Percentiles rank a stretch among this genome's conserved stretches.
phyloP scores from a whole-genome alignment of 1,140 invertebrate genomes.

The Monomorium pharaonis region DNA sequence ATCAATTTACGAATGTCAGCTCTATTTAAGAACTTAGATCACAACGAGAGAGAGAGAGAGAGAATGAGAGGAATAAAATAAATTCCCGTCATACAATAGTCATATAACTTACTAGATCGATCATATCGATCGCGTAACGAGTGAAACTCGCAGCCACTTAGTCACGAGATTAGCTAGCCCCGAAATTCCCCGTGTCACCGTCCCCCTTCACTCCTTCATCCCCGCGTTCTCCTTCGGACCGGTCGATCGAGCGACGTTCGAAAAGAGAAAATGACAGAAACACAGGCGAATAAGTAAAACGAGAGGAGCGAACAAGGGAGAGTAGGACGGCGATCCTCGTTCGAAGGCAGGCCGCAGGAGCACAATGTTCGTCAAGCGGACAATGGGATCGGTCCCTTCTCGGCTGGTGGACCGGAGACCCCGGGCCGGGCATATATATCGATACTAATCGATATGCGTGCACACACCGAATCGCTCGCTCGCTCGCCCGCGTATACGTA shows the following conservation, averaged over 20 bases:
- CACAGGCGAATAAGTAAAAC: constrained; percentile 40
- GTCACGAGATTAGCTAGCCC: constrained; percentile 68
- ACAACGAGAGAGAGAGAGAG: background rate
- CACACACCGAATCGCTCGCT: constrained; percentile 34
- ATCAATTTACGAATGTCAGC: background rate
- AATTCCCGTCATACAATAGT: background rate
- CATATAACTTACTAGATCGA: constrained; percentile 23
- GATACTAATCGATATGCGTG: constrained; percentile 76
- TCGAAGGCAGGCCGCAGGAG: constrained; percentile 65
- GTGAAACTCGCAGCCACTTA: constrained; percentile 61
- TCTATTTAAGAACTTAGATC: background rate
- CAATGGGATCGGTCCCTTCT: constrained; percentile 72
- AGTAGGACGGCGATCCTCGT: constrained; percentile 25
- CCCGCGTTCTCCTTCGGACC: background rate
- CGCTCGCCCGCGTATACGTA: constrained; percentile 5
- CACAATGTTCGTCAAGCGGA: constrained; percentile 74
- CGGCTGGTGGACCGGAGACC: constrained; percentile 61
- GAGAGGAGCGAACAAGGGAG: background rate
- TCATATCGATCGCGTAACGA: constrained; percentile 56
- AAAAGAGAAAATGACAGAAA: constrained; percentile 66
- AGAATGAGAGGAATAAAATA: background rate
- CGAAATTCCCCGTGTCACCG: constrained; percentile 69
- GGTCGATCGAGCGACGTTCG: constrained; percentile 50
- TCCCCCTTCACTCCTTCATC: background rate
- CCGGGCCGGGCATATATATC: constrained; percentile 64